Evolutionary conservation across 2,888 invertebrate genomes (phyloP).

Genomic region (Amiota minor): DNA sequence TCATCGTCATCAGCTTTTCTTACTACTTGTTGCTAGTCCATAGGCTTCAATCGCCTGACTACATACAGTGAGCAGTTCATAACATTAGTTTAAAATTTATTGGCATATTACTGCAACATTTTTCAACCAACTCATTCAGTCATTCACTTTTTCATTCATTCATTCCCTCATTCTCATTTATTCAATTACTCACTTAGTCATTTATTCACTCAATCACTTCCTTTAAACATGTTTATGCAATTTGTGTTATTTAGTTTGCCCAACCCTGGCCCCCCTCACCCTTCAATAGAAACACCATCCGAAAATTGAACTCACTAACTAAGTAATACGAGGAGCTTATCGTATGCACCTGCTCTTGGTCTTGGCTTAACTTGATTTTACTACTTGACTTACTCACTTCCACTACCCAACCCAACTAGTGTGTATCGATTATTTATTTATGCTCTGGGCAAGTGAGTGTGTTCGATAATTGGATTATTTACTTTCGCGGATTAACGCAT

Average conservation of each 20-base stretch:
- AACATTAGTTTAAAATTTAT: conserved; percentile 51
- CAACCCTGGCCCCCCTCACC: not conserved
- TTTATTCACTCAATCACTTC: conserved; percentile 9
- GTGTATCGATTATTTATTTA: conserved; percentile 50
- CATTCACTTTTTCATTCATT: conserved; percentile 34
- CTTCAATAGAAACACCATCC: not conserved
- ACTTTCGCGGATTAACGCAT: conserved; percentile 63
- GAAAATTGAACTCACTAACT: not conserved
- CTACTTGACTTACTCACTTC: not conserved
- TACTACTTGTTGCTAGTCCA: too few relatives aligned
- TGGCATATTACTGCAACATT: conserved; percentile 67
- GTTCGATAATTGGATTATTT: conserved; percentile 69
- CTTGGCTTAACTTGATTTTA: not conserved
- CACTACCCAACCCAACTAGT: not conserved
- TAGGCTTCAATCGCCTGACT: too few relatives aligned
- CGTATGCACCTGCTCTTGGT: not conserved
- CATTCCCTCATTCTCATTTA: conserved; percentile 47
- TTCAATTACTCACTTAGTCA: conserved; percentile 23
- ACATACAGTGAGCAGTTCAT: not conserved
- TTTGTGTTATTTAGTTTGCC: not conserved
- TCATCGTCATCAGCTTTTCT: too few relatives aligned
- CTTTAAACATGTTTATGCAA: conserved; percentile 24
- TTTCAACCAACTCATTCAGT: conserved; percentile 58
- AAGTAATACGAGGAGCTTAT: too few relatives aligned
- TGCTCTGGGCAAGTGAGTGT: conserved; percentile 54